Conservation (phyloP, 2,888 invertebrate species). For the Harpalus rubripes region DNA sequence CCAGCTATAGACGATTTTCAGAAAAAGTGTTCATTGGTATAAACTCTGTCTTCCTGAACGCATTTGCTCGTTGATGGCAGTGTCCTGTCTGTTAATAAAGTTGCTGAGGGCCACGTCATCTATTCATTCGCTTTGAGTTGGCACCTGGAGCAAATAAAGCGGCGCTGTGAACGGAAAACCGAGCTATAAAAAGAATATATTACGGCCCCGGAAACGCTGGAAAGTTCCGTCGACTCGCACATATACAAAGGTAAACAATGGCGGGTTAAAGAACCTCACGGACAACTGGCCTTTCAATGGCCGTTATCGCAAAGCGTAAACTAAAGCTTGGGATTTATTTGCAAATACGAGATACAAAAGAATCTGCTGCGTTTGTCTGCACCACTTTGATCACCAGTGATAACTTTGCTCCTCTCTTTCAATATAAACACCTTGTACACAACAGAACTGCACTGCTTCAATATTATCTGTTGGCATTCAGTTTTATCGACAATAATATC, state of each 20-base stretch:
- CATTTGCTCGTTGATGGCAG: not conserved
- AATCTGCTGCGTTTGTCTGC: not conserved
- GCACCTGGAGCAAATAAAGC: constrained; percentile 64
- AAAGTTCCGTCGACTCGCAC: constrained; percentile 51
- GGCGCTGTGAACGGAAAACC: constrained; percentile 57
- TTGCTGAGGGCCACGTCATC: constrained; percentile 37
- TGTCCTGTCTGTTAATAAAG: constrained; percentile 34
- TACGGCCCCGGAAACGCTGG: constrained; percentile 61
- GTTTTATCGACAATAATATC: no score
- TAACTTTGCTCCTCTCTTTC: not conserved
- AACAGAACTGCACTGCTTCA: not conserved
- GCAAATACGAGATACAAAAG: constrained; percentile 34
- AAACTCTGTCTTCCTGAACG: no score
- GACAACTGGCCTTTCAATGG: constrained; percentile 45
- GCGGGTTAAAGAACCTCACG: constrained; percentile 52
- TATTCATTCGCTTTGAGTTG: constrained; percentile 58
- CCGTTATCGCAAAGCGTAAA: constrained; percentile 30
- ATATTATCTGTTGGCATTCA: not conserved
- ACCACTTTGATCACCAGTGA: not conserved
- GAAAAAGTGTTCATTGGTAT: no score
- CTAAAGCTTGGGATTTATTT: constrained; percentile 23
- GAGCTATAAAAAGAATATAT: constrained; percentile 66
- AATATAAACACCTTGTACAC: not conserved
- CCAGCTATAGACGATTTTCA: no score
- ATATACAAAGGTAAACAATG: constrained; percentile 63